phyloP scores from a whole-genome alignment of 2,888 invertebrate species.

The Sarcophaga carnaria region DNA sequence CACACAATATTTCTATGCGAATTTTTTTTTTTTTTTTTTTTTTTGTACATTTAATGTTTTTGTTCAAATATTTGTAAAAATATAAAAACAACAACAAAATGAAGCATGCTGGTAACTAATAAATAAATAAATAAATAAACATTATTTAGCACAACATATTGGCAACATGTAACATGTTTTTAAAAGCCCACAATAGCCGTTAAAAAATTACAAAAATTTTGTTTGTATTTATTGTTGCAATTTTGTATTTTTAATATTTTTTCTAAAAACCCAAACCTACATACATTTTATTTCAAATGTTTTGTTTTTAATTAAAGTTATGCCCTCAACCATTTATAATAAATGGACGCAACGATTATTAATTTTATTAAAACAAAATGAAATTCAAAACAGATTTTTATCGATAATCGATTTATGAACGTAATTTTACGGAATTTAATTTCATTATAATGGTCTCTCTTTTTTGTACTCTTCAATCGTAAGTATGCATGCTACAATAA shows the following conservation, averaged over 20 bases:
- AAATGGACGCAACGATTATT: not conserved
- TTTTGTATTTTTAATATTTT: too few relatives aligned
- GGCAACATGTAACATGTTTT: conserved; percentile 21
- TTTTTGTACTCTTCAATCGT: not conserved
- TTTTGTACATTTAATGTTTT: not conserved
- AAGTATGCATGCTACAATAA: not conserved
- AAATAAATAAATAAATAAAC: not conserved
- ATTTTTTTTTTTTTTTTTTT: too few relatives aligned
- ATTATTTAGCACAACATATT: conserved; percentile 24
- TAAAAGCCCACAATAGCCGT: conserved; percentile 26
- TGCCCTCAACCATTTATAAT: conserved; percentile 10
- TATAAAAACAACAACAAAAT: conserved; percentile 4
- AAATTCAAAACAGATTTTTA: not conserved
- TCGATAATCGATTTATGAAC: conserved; percentile 8
- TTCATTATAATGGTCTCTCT: not conserved
- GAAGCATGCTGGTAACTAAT: not conserved
- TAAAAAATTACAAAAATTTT: not conserved
- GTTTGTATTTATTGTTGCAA: too few relatives aligned
- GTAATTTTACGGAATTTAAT: not conserved
- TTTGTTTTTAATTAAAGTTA: not conserved
- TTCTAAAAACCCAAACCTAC: conserved; percentile 14
- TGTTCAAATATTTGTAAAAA: not conserved
- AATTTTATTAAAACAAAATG: conserved; percentile 6
- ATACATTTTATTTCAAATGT: conserved; percentile 24
- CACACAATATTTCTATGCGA: not conserved